Evolutionary conservation across 2,113 vertebrate genomes (phyloP).

Genomic region (Hippocampus mohnikei): DNA sequence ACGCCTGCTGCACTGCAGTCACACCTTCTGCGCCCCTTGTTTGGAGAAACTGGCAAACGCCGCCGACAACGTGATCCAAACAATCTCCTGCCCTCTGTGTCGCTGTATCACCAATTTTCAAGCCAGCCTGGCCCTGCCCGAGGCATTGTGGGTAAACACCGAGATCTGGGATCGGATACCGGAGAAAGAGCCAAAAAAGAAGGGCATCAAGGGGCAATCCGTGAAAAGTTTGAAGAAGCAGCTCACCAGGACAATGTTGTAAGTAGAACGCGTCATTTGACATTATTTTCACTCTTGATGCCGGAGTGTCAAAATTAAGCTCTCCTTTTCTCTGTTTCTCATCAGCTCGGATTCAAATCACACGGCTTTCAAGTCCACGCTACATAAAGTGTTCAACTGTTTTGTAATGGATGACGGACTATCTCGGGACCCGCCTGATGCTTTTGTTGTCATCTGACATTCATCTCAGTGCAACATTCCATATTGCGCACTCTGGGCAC

Average conservation of each 20-base stretch:
- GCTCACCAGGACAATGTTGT: background rate
- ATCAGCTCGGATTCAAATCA: background rate
- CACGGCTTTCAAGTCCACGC: background rate
- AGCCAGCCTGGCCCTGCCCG: constrained; percentile 15
- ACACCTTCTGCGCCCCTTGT: constrained; percentile 56
- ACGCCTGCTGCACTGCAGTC: constrained; percentile 45
- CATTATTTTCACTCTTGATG: background rate
- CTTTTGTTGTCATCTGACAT: background rate
- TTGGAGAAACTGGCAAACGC: constrained; percentile 24
- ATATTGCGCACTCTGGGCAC: background rate
- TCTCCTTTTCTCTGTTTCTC: background rate
- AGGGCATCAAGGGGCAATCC: background rate
- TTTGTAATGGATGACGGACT: accelerated
- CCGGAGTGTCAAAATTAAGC: background rate
- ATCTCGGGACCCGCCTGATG: background rate
- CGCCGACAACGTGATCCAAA: accelerated
- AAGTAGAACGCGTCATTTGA: constrained; percentile 5
- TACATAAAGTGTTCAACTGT: constrained; percentile 24
- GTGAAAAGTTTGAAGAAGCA: background rate
- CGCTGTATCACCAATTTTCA: constrained; percentile 48
- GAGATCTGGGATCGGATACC: constrained; percentile 52
- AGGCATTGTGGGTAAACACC: constrained; percentile 45
- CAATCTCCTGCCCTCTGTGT: constrained; percentile 53
- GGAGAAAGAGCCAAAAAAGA: background rate
- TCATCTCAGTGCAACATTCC: background rate